Evolutionary conservation across 2,797 vertebrate genomes (phyloP).

Genomic region (Leontocebus nigricollis): DNA sequence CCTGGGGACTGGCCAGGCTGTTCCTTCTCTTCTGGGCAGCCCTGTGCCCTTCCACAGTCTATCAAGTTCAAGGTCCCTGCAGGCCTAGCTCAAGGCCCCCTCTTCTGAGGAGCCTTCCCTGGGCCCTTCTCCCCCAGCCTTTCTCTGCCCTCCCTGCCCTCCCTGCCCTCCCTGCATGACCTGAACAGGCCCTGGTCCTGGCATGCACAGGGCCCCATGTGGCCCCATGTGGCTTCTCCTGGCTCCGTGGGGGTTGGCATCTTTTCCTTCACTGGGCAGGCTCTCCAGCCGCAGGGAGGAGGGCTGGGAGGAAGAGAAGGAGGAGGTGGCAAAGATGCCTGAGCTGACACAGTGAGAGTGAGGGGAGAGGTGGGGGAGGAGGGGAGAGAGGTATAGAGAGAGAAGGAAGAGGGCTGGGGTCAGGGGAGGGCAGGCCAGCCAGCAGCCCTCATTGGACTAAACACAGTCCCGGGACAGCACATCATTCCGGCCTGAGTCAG

Average conservation of each 20-base stretch:
- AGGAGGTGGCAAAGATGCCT: neutral
- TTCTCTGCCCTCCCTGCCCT: neutral
- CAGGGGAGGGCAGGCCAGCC: slow-evolving; percentile 43
- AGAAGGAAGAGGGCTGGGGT: neutral
- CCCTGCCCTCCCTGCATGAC: fast-evolving
- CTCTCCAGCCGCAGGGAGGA: neutral
- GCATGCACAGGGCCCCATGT: fast-evolving
- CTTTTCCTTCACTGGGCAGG: neutral
- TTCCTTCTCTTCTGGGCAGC: neutral
- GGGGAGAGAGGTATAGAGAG: neutral
- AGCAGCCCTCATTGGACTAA: slow-evolving; percentile 75
- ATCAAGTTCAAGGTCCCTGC: neutral
- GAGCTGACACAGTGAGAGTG: neutral
- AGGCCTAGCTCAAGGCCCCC: neutral
- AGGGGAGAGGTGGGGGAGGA: neutral
- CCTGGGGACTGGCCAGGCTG: neutral
- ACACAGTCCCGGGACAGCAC: slow-evolving; percentile 79
- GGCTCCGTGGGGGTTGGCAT: neutral
- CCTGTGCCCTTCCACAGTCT: neutral
- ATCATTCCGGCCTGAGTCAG: slow-evolving; percentile 80
- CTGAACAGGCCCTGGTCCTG: neutral
- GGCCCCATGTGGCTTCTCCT: too few relatives aligned
- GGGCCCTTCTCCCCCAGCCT: neutral
- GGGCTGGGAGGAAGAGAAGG: neutral
- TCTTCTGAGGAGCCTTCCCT: neutral